Evolutionary conservation across 2,888 invertebrate species (phyloP).

Genomic region (Pollenia angustigena): DNA sequence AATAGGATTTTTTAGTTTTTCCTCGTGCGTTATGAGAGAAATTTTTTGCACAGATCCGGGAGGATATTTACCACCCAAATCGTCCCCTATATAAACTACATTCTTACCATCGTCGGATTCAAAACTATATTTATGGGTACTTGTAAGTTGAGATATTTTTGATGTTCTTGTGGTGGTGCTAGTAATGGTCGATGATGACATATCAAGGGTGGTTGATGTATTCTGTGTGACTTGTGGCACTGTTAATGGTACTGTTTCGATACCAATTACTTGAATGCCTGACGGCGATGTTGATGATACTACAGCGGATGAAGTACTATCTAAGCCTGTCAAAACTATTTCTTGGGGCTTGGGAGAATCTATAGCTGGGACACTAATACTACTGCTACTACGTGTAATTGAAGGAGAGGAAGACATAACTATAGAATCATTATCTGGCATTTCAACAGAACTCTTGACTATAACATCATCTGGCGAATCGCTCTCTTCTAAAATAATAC

Average conservation of each 20-base stretch:
- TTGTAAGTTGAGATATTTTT: slow-evolving; percentile 79
- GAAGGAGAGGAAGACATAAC: slow-evolving; percentile 40
- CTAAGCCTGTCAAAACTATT: slow-evolving; percentile 53
- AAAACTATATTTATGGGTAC: slow-evolving; percentile 79
- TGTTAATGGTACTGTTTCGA: slow-evolving; percentile 78
- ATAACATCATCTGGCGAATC: slow-evolving; percentile 79
- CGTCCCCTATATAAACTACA: slow-evolving; percentile 81
- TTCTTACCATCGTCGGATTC: slow-evolving; percentile 80
- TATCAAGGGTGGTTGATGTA: slow-evolving; percentile 66
- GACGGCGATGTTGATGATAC: slow-evolving; percentile 32
- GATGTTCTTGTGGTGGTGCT: slow-evolving; percentile 76
- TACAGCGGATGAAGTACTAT: slow-evolving; percentile 29
- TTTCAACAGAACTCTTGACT: slow-evolving; percentile 80
- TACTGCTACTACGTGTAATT: slow-evolving; percentile 62
- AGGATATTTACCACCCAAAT: slow-evolving; percentile 79
- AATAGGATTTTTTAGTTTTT: slow-evolving; percentile 88
- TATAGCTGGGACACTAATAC: slow-evolving; percentile 46
- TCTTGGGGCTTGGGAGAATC: slow-evolving; percentile 47
- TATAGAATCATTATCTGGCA: slow-evolving; percentile 75
- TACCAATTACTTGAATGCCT: slow-evolving; percentile 78
- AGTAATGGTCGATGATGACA: slow-evolving; percentile 76
- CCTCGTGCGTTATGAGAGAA: slow-evolving; percentile 90
- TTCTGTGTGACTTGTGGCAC: slow-evolving; percentile 64
- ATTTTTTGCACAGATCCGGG: slow-evolving; percentile 84
- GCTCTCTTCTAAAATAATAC: slow-evolving; percentile 78